Base-by-base conservation (phyloP, 2,888 invertebrate genomes). In the Zaprionus obscuricornis region DNA sequence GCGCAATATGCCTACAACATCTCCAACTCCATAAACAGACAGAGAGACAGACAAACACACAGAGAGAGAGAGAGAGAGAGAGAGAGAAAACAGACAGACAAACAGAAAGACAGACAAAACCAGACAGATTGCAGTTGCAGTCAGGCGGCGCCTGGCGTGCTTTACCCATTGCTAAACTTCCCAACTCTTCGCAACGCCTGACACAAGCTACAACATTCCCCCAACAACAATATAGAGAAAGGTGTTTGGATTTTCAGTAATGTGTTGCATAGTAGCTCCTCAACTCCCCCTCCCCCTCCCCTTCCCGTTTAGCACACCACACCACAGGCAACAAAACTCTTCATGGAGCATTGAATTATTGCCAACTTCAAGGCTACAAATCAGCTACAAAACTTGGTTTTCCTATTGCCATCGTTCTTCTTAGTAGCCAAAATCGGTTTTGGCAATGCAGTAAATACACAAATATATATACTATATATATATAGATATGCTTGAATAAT, bases 341-440 rank as follows among this genome's bases (percentile, higher is more conserved):
- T 64, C 71, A 76, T 64, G 66, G 50, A 50, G 62, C 85, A 85
- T 85, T 85, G 79, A 81, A 82, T 75, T 82, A 81, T 79, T 85
- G 79, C 85, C 62, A 64, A 73, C 73, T 74, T 85, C 85, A 85
- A 69, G n/a, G 79, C 78, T 54, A 74, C 72, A 77, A 77, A 77
- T 77, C 82, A 77, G 74, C 71, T 26, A 59, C 72, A 64, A 59
- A 42, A 14, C 22, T 17, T 17, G 17, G 3, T 10, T 7, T 43
- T 29, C 24, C 16, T 43, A 56, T 57, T 57, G 60, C 56, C 64
- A 54, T 54, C 51, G 59, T 50, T 29, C 56, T 49, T 14, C 57
- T 36, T 49, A 58, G 39, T 51, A 55, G 31, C 34, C 66, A 65
- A 66, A 62, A 55, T n/a, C 50, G 56, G 37, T 75, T 55, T n/a